These are phyloP conservation scores for Nineta flava DNA, from an alignment of 2,888 invertebrate genomes.

Conservation along the genomic window DNA sequence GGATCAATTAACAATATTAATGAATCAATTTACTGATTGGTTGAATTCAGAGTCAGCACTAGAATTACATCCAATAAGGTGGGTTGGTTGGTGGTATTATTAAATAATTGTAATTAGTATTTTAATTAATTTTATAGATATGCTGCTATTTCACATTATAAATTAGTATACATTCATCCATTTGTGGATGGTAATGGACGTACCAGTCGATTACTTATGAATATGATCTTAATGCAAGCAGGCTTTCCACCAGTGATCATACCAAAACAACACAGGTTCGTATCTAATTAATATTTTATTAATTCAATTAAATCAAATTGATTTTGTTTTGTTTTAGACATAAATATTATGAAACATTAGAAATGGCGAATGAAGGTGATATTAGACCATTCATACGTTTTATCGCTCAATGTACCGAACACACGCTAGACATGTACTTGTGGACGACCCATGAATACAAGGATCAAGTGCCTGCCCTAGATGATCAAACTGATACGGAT, in stretches of 20 bases:
- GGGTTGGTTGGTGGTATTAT: constrained; percentile 5
- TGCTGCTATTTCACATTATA: constrained; percentile 93
- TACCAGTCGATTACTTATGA: constrained; percentile 90
- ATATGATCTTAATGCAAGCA: constrained; percentile 84
- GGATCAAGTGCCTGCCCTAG: constrained; percentile 50
- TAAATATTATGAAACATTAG: constrained; percentile 75
- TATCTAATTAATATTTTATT: background rate
- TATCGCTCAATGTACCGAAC: constrained; percentile 83
- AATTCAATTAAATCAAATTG: too few species aligned
- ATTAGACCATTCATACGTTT: constrained; percentile 91
- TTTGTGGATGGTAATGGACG: constrained; percentile 95
- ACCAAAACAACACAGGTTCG: constrained; percentile 59
- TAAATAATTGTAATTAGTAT: background rate
- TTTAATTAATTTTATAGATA: constrained; percentile 37
- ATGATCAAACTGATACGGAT: background rate
- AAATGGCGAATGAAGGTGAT: constrained; percentile 87
- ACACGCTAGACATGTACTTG: constrained; percentile 72
- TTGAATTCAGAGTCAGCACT: constrained; percentile 76
- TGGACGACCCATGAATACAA: constrained; percentile 66
- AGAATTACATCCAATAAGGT: constrained; percentile 76
- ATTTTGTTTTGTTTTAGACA: constrained; percentile 34
- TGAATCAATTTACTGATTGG: constrained; percentile 86
- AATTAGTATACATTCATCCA: constrained; percentile 92
- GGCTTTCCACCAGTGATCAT: constrained; percentile 95
- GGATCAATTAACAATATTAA: constrained; percentile 59